Evolutionary conservation across 2,797 vertebrate genomes (phyloP), one percentile per base, ranked within the genome.

Genomic region (Vultur gryphus): DNA sequence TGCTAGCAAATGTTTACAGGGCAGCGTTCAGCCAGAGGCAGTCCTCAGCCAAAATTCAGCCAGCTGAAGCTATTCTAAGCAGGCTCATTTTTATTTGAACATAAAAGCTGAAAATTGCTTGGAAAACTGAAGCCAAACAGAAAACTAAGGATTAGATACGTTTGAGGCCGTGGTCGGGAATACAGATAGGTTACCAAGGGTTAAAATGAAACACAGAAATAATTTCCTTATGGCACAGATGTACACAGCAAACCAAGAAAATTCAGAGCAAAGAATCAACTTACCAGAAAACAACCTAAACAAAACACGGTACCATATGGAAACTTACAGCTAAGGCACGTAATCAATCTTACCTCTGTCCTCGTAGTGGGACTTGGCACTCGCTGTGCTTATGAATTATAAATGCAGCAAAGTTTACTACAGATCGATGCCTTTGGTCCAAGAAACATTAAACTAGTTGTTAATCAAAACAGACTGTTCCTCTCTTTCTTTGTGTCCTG

Each of bases 341-440:
- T 84, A 86, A 93, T 85, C 70, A 71, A 69, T 86, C 72, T 91
- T 67, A 93, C 82, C 61, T 93, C 58, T 90, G 76, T 88, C 79
- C 69, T 93, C 0, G 0, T 43, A 37, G 61, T 46, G 72, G 82
- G 91, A 94, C 54, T 85, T 77, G 81, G 78, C 89, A 64, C 23
- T 96, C 95, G 52, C 87, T 24, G 28, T 64, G 75, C 84, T 94
- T 73, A 91, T 92, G 64, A 93, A 97, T 97, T 94, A 93, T 92
- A 95, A 92, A 96, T 86, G 65, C 59, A 89, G 59, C 43, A 37
- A 35, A 1, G 3, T 82, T 94, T 93, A 52, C 67, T 92, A 48
- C 55, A 85, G 84, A 91, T 73, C 78, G 71, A 64, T 82, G 57
- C 24, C 73, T 82, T 79, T 73, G 64, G 62, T 83, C 77, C 64